A percentile compares a stretch with the other conserved stretches of the same genome.
Conservation (phyloP, 2,888 invertebrate species). For the Ochlodes sylvanus region DNA sequence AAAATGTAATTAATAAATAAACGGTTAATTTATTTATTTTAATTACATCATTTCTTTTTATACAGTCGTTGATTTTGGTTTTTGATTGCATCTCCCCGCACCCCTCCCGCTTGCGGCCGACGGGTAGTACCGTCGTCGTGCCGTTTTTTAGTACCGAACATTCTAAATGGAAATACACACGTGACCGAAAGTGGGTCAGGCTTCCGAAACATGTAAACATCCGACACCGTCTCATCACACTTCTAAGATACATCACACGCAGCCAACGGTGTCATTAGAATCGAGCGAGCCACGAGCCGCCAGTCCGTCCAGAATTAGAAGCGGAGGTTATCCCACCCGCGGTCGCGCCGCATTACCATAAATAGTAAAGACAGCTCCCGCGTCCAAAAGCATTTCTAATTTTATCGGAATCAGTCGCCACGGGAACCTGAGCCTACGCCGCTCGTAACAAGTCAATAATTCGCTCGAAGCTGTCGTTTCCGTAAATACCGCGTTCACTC, state of each 20-base stretch:
- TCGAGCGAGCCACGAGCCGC: constrained; percentile 18
- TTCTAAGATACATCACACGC: constrained; percentile 24
- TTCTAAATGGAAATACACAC: constrained; percentile 48
- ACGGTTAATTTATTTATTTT: constrained; percentile 86
- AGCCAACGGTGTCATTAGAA: constrained; percentile 14
- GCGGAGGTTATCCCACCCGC: constrained; percentile 64
- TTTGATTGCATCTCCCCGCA: constrained; percentile 61
- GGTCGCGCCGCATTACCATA: constrained; percentile 76
- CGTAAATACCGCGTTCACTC: constrained; percentile 56
- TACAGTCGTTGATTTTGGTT: constrained; percentile 76
- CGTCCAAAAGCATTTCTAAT: constrained; percentile 73
- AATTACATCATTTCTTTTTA: constrained; percentile 85
- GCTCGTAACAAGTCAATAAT: constrained; percentile 49
- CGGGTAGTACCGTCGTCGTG: constrained; percentile 24
- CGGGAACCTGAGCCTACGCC: constrained; percentile 49
- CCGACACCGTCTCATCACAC: constrained; percentile 31
- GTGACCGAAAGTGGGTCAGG: constrained; percentile 66
- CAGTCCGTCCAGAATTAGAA: constrained; percentile 55
- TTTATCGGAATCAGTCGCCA: constrained; percentile 57
- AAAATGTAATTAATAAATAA: constrained; percentile 86
- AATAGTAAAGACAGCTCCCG: constrained; percentile 79
- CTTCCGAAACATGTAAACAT: constrained; percentile 38
- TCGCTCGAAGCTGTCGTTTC: constrained; percentile 54
- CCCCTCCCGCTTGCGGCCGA: constrained; percentile 52
- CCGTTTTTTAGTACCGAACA: constrained; percentile 39